A percentile compares a stretch with the other conserved stretches of the same genome.
Evolutionary conservation across 2,888 invertebrate genomes (phyloP).

Genomic region (Melitaea athalia): DNA sequence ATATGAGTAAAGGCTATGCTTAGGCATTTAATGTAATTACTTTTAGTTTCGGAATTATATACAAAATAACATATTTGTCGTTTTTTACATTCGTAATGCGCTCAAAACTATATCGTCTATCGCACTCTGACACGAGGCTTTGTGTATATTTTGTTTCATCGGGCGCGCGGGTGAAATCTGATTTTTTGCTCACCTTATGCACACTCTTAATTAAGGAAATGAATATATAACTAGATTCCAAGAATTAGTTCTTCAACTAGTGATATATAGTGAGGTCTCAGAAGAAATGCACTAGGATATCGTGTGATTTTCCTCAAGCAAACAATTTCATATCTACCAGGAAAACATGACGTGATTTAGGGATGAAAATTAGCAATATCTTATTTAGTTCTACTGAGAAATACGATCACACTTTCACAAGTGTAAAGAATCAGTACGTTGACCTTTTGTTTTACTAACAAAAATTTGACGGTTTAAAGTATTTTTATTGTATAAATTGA

Average conservation of each 20-base stretch:
- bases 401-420: neutral
- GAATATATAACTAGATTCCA: too few relatives aligned
- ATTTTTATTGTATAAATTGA: neutral
- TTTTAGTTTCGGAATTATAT: too few relatives aligned
- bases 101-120: too few relatives aligned
- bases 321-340: neutral
- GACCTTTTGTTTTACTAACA: neutral
- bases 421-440: neutral
- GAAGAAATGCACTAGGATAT: neutral
- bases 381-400: conserved; percentile 1
- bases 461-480: neutral
- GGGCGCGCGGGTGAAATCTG: too few relatives aligned
- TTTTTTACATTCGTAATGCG: too few relatives aligned
- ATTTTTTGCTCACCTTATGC: too few relatives aligned
- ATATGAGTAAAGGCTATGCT: too few relatives aligned
- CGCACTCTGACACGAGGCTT: too few relatives aligned
- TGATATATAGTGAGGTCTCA: neutral
- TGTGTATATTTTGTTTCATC: too few relatives aligned
- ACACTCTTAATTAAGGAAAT: too few relatives aligned
- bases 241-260: neutral
- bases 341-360: conserved; percentile 8
- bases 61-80: too few relatives aligned
- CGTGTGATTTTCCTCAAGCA: conserved; percentile 6
- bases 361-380: neutral
- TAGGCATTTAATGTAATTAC: too few relatives aligned